Evolutionary conservation across 1,140 invertebrate genomes (phyloP), one percentile per base, ranked within the genome.

Genomic region (Globodera rostochiensis): DNA sequence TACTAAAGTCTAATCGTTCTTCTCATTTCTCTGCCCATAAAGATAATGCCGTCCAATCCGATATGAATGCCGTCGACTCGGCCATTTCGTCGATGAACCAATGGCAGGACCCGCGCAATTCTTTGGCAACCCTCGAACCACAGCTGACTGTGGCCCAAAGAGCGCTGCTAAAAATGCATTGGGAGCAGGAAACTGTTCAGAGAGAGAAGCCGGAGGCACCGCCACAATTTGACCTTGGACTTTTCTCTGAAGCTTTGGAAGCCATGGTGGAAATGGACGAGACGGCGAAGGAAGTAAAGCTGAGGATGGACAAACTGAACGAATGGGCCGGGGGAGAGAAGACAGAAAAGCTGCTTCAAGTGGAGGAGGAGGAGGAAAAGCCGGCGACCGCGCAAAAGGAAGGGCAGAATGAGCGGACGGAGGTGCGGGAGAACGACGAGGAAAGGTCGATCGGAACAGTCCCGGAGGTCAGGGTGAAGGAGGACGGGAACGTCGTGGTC

Each of bases 171-270:
- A 70, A 78, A 69, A 47, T 53, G n/a, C 64, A 70, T 69, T 78
- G 77, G 77, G 77, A 71, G 47, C 47, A 71, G 77, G 77, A 78
- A 49, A 78, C 77, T 21, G 69, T 77, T 13, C 11, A 64, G 49
- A 36, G 21, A 21, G 77, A 78, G 25, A 78, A 71, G n/a, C 77
- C 77, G 49, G 11, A 36, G 11, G 36, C 77, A 8, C 77, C 77
- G 21, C 53, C 53, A 47, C 77, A 78, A 78, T 60, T 78, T n/a
- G 36, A 69, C 46, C 21, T 78, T 7, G 77, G 66, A 66, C 70
- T 78, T 36, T 78, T 78, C 9, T 25, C 21, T 11, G 25, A 69
- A 46, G 77, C 64, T 21, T 69, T 78, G 77, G 64, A 78, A 64
- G 49, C 66, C 45, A 25, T 70, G 45, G 64, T 78, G 7, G 77